Percentiles rank a stretch among this genome's conserved stretches.
Evolutionary conservation across 2,888 invertebrate genomes (phyloP).

Genomic region (Daptonema setosum): DNA sequence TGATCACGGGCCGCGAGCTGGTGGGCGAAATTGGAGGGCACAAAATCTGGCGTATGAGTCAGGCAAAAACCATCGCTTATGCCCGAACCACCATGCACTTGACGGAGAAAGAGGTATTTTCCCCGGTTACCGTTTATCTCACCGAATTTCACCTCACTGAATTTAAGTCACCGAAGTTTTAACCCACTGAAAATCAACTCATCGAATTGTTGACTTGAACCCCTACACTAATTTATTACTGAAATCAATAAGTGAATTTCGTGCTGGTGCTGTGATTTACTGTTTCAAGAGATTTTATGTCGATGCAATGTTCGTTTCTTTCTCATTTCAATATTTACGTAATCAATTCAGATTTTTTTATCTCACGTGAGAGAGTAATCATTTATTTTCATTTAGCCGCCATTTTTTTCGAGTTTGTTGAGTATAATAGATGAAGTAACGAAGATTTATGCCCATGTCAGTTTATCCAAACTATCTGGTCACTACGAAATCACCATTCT

Average conservation of each 20-base stretch:
- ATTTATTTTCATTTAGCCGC: too few species aligned
- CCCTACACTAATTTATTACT: background rate
- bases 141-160: too few species aligned
- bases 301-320: background rate
- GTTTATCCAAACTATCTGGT: too few species aligned
- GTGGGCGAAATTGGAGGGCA: slow-evolving; percentile 51
- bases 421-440: too few species aligned
- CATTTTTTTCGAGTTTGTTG: too few species aligned
- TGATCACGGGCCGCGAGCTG: slow-evolving; percentile 60
- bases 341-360: too few species aligned
- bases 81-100: slow-evolving; percentile 58
- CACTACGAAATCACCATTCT: too few species aligned
- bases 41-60: slow-evolving; percentile 26
- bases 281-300: background rate
- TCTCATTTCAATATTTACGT: background rate
- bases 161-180: too few species aligned
- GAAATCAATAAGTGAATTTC: background rate
- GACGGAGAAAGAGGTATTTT: slow-evolving; percentile 44
- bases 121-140: background rate
- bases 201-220: background rate
- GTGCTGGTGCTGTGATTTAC: background rate
- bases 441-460: too few species aligned
- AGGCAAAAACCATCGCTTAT: slow-evolving; percentile 44
- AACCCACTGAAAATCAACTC: background rate
- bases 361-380: too few species aligned